Conservation (phyloP, 2,888 invertebrate species). For the Trichogramma dendrolimi region DNA sequence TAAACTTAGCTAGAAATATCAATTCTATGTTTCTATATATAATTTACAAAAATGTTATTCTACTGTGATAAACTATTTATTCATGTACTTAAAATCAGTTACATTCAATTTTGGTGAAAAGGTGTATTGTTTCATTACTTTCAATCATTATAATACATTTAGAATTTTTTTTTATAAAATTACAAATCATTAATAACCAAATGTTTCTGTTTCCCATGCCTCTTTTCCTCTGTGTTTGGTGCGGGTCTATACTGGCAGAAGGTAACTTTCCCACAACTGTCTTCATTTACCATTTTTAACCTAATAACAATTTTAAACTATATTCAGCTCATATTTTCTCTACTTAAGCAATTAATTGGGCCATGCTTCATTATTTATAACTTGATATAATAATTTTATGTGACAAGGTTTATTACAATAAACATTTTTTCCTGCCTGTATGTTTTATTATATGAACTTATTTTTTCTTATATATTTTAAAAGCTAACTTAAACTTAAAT, state of each 20-base stretch:
- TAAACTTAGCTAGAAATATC: too few species aligned
- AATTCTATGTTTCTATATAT: too few species aligned
- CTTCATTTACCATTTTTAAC: constrained; percentile 23
- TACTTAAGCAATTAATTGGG: too few species aligned
- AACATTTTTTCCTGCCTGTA: neutral
- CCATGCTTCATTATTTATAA: too few species aligned
- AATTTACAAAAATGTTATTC: too few species aligned
- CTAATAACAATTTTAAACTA: too few species aligned
- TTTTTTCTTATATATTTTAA: neutral
- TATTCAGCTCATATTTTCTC: too few species aligned
- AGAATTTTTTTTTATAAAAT: constrained; percentile 14
- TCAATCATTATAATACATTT: constrained; percentile 5
- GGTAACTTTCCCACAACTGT: constrained; percentile 46
- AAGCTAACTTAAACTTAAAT: neutral
- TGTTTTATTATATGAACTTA: neutral
- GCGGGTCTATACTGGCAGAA: constrained; percentile 52
- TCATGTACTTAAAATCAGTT: neutral
- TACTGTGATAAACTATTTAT: too few species aligned
- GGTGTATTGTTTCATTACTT: neutral
- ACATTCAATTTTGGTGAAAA: neutral
- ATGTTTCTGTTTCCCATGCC: constrained; percentile 45
- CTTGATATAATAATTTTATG: too few species aligned
- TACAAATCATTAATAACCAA: constrained; percentile 6
- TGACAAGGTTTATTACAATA: neutral
- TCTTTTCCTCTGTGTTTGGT: constrained; percentile 51